Evolutionary conservation across 2,888 invertebrate genomes (phyloP).

Genomic region (Poecilobothrus nobilitatus): DNA sequence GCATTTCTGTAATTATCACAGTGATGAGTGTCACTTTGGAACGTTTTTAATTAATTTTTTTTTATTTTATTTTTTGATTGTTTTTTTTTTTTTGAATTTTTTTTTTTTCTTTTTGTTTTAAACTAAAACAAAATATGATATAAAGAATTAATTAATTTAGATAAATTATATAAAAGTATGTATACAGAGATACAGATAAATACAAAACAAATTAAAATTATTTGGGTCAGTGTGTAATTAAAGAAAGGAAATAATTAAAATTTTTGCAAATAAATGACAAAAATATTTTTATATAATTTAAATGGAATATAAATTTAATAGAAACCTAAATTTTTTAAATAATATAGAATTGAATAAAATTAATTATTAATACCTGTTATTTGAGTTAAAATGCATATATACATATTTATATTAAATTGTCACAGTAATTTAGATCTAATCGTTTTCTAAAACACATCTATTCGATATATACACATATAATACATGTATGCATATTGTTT

Average conservation of each 20-base stretch:
- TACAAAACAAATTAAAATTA: not conserved
- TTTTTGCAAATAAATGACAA: not conserved
- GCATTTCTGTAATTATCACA: conserved; percentile 3
- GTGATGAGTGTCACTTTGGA: conserved; percentile 4
- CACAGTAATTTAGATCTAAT: no score
- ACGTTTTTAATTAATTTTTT: not conserved
- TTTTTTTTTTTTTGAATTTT: no score
- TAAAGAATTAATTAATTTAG: not conserved
- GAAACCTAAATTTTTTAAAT: not conserved
- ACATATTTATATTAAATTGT: no score
- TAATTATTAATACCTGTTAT: no score
- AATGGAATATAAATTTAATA: not conserved
- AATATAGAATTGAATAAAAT: not conserved
- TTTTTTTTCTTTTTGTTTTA: no score
- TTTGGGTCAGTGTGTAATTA: not conserved
- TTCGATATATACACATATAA: no score
- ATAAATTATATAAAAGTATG: not conserved
- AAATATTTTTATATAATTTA: not conserved
- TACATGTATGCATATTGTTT: no score
- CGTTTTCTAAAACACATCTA: no score
- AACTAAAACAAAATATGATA: no score
- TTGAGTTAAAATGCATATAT: no score
- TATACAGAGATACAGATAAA: not conserved
- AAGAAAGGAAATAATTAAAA: conserved; percentile 4
- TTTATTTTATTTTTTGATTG: no score